Percentiles rank a stretch among this genome's conserved stretches.
Evolutionary conservation across 2,888 invertebrate genomes (phyloP).

Genomic region (Oxycera nigricornis): DNA sequence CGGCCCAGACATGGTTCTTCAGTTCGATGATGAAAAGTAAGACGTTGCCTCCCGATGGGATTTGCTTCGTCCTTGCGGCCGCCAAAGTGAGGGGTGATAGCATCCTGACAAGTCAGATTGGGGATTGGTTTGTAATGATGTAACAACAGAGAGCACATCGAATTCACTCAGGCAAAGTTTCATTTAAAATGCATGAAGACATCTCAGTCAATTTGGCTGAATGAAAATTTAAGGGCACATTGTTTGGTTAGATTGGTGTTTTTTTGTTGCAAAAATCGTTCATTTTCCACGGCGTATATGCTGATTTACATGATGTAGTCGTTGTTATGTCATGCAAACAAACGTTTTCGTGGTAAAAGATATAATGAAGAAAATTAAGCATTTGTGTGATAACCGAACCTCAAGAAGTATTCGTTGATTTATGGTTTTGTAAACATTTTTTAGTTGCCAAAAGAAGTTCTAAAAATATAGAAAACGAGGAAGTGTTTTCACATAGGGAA

Average conservation of each 20-base stretch:
- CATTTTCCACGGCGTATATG: not conserved
- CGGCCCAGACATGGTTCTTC: slow-evolving; percentile 12
- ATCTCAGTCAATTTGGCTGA: slow-evolving; percentile 47
- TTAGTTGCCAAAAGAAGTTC: too few relatives aligned
- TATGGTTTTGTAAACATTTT: too few relatives aligned
- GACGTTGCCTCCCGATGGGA: slow-evolving; percentile 42
- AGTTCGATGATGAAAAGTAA: slow-evolving; percentile 42
- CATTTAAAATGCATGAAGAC: slow-evolving; percentile 48
- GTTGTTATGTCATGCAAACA: not conserved
- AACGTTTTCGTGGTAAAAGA: too few relatives aligned
- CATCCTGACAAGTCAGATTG: not conserved
- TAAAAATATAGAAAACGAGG: too few relatives aligned
- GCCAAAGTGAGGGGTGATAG: slow-evolving; percentile 8
- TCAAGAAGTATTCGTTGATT: too few relatives aligned
- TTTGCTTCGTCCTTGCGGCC: slow-evolving; percentile 24
- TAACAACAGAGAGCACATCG: slow-evolving; percentile 41
- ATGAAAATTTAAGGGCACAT: slow-evolving; percentile 44
- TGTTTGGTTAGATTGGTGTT: not conserved
- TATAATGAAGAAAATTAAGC: too few relatives aligned
- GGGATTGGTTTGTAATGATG: slow-evolving; percentile 42
- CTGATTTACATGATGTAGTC: not conserved
- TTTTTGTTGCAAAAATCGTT: not conserved
- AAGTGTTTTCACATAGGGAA: too few relatives aligned
- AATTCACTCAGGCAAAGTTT: slow-evolving; percentile 45
- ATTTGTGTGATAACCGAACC: too few relatives aligned